Base-by-base conservation (phyloP, 2,797 vertebrate species). In the Clarias laeviceps region DNA sequence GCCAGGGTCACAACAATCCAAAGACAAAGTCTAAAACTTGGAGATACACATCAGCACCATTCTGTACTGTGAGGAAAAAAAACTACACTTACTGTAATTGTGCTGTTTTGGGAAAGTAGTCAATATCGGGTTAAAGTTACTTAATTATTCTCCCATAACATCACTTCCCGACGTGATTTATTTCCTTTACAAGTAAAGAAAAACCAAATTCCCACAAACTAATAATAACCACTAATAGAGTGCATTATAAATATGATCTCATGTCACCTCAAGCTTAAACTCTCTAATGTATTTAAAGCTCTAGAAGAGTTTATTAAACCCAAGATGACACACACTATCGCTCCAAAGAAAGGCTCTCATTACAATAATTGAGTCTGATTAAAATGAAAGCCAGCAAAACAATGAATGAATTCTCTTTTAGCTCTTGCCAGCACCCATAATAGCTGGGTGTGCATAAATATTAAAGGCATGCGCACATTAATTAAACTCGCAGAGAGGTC, bases 371-470 rank as follows among this genome's bases (percentile, higher is more conserved):
- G 54, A 82, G 87, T 93, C 93, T 88, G 92, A 92, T 93, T 92
- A 91, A 92, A 92, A 87, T 87, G 92, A 91, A 94, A 92, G 93
- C 92, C 91, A 92, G 89, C 73, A 40, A 88, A 88, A 87, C 61
- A 59, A 84, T 90, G 88, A 92, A 92, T 90, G 78, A 90, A 94
- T 94, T 94, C 89, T 85, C 91, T 95, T 94, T 94, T 92, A 94
- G 93, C 90, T 80, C 87, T 90, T 94, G 93, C 94, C 94, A 94
- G 92, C 90, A 87, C 90, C 91, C 81, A 83, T 90, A 91, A 92
- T 90, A 91, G 88, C 88, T 92, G 88, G 88, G 90, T 89, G 88
- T 65, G 89, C 93, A 93, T 94, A 92, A 92, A 94, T 93, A 94
- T 94, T 94, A 93, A 94, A 94, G 91, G 91, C 91, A 91, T 89